phyloP scores from a whole-genome alignment of 2,888 invertebrate species.

The Monoplex corrugatus region DNA sequence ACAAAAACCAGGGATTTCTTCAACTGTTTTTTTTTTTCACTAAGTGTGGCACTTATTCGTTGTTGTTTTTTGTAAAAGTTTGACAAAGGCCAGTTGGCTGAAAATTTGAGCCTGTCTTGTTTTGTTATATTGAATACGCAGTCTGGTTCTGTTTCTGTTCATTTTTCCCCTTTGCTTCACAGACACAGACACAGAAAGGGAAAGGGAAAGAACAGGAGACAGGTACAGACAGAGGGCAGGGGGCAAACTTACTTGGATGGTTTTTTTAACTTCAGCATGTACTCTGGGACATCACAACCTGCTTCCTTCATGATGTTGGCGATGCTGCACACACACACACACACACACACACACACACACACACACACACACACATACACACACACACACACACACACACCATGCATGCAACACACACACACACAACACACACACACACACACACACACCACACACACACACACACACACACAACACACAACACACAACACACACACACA shows the following conservation, averaged over 20 bases:
- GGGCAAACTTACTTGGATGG: slow-evolving; percentile 76
- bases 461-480: not conserved
- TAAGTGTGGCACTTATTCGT: too few relatives aligned
- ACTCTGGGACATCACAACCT: slow-evolving; percentile 95
- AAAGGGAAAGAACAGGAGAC: not conserved
- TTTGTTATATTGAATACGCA: too few relatives aligned
- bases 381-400: not conserved
- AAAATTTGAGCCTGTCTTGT: too few relatives aligned
- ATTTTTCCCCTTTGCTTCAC: too few relatives aligned
- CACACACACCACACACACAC: not conserved
- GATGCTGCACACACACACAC: slow-evolving; percentile 85
- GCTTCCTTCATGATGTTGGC: slow-evolving; percentile 94
- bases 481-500: not conserved
- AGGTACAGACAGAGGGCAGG: not conserved
- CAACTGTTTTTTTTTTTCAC: too few relatives aligned
- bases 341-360: not conserved
- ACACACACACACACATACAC: not conserved
- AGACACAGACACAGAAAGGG: not conserved
- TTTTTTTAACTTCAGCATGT: slow-evolving; percentile 87
- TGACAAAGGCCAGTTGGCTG: too few relatives aligned
- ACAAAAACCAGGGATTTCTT: too few relatives aligned
- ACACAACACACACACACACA: not conserved
- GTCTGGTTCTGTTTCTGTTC: too few relatives aligned
- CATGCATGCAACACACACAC: too few relatives aligned
- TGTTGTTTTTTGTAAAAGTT: too few relatives aligned